phyloP scores from a whole-genome alignment of 92 coral and sea anemone species.

The Micromussa lordhowensis region DNA sequence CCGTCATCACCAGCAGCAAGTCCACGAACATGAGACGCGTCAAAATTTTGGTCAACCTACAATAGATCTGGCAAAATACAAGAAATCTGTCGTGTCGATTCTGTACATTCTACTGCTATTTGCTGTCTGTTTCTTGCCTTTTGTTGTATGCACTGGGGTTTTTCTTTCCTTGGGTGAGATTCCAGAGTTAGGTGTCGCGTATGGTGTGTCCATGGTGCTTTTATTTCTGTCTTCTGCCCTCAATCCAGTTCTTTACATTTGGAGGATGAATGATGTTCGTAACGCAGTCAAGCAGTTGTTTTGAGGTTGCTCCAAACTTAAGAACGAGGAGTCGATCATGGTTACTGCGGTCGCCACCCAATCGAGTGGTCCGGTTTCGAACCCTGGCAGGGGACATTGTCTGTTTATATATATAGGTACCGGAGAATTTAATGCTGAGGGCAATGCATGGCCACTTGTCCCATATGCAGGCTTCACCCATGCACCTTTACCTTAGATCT shows the following conservation, averaged over 20 bases:
- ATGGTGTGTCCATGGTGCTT: not conserved
- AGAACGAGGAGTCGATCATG: not conserved
- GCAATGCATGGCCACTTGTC: too few species aligned
- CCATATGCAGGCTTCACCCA: too few species aligned
- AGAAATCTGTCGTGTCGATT: not conserved
- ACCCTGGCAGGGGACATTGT: too few species aligned
- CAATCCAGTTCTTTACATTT: conserved; percentile 1
- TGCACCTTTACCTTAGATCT: not conserved
- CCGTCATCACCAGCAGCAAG: conserved; percentile 2
- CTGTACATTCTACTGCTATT: not conserved
- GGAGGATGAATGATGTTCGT: conserved; percentile 13
- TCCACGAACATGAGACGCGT: not conserved
- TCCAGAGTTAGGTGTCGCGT: not conserved
- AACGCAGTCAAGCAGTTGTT: conserved; percentile 1
- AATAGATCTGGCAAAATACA: conserved; percentile 3
- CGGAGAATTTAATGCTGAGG: too few species aligned
- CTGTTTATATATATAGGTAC: too few species aligned
- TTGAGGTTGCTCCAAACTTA: not conserved
- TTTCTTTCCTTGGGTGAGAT: not conserved
- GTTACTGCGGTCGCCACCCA: too few species aligned
- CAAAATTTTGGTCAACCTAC: conserved; percentile 12
- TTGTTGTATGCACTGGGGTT: not conserved
- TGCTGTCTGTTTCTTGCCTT: conserved; percentile 5
- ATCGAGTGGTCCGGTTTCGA: too few species aligned
- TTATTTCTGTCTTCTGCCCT: conserved; percentile 5